These are phyloP conservation scores for Brachylomia viminalis DNA, from an alignment of 2,888 invertebrate genomes.

Conservation along the genomic window DNA sequence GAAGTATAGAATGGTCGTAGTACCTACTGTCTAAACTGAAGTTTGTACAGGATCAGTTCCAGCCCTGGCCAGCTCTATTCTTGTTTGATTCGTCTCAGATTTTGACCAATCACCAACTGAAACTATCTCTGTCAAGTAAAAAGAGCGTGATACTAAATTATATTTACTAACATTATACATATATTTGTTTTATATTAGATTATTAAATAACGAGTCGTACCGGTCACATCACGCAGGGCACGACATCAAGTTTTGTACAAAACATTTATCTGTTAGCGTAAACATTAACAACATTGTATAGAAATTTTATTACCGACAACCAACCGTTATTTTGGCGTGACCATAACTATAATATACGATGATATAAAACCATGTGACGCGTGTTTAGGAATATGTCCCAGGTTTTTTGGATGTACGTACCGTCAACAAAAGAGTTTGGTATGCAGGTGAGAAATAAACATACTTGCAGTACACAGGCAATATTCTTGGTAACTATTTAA, in stretches of 20 bases:
- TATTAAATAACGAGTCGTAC: slow-evolving; percentile 43
- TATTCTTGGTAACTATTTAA: not conserved
- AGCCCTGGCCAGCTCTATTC: not conserved
- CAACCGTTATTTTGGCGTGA: slow-evolving; percentile 64
- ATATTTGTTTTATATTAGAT: slow-evolving; percentile 23
- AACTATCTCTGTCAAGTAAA: not conserved
- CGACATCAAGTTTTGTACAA: slow-evolving; percentile 33
- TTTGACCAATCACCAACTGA: not conserved
- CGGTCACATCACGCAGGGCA: slow-evolving; percentile 39
- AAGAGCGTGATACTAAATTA: not conserved
- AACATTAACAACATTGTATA: slow-evolving; percentile 61
- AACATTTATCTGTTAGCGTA: slow-evolving; percentile 58
- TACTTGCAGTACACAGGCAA: not conserved
- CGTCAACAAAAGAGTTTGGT: not conserved
- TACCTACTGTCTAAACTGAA: not conserved
- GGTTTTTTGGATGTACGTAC: slow-evolving; percentile 34
- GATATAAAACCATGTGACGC: slow-evolving; percentile 70
- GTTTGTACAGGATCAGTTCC: not conserved
- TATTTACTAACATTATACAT: slow-evolving; percentile 13
- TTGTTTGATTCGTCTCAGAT: not conserved
- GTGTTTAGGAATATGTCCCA: slow-evolving; percentile 62
- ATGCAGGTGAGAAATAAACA: not conserved
- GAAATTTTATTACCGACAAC: slow-evolving; percentile 62
- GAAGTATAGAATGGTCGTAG: not conserved
- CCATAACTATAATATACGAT: slow-evolving; percentile 70